phyloP scores from a whole-genome alignment of 2,797 vertebrate species.

The Toxotes lorentzi region DNA sequence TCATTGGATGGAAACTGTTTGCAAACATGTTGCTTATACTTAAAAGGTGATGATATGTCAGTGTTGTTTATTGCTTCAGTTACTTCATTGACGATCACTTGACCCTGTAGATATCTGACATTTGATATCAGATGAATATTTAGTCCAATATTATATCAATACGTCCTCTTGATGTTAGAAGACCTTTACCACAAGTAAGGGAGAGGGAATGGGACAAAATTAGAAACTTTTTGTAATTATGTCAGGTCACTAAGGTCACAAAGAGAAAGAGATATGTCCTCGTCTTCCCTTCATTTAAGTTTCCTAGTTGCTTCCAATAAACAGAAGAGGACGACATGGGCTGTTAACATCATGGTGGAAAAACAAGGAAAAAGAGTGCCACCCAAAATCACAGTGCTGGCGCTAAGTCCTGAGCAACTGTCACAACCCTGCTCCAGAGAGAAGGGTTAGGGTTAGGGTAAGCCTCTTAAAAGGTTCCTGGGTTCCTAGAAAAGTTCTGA shows the following conservation, averaged over 20 bases:
- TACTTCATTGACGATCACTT: not conserved
- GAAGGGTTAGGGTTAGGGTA: not conserved
- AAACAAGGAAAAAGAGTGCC: not conserved
- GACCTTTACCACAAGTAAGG: not conserved
- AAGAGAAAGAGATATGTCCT: constrained; percentile 12
- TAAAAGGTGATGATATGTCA: too few species aligned
- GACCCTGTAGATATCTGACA: not conserved
- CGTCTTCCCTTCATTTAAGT: constrained; percentile 44
- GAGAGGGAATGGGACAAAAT: not conserved
- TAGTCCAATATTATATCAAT: too few species aligned
- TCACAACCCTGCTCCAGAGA: not conserved
- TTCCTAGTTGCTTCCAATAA: constrained; percentile 21
- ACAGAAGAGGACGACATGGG: not conserved
- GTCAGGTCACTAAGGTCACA: constrained; percentile 33
- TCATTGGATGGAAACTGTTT: too few species aligned
- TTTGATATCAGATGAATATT: not conserved
- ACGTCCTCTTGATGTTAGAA: not conserved
- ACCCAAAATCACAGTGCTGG: not conserved
- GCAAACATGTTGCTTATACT: too few species aligned
- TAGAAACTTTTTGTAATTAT: constrained; percentile 1
- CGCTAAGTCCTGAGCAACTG: not conserved
- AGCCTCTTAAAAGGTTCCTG: not conserved
- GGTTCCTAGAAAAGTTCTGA: not conserved
- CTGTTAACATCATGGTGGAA: not conserved
- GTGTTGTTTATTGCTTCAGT: not conserved